Percentiles rank a stretch among this genome's conserved stretches.
These are phyloP conservation scores for Elephantulus edwardii DNA, from an alignment of 2,113 vertebrate genomes.

Conservation along the genomic window DNA sequence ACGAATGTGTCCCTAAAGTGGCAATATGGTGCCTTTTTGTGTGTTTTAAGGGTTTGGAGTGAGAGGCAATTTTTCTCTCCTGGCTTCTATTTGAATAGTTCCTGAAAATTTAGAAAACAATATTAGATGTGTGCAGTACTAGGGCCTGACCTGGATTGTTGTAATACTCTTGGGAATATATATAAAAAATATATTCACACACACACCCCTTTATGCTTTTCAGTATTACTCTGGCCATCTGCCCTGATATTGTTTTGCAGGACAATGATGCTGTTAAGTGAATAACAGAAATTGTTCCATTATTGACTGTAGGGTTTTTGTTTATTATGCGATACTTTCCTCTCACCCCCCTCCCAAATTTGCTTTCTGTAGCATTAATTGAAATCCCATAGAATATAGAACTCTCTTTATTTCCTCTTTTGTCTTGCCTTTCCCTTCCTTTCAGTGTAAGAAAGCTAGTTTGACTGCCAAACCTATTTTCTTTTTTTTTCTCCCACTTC, in stretches of 20 bases:
- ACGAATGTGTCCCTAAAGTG: constrained; percentile 89
- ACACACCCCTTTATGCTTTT: neutral
- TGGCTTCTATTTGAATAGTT: constrained; percentile 85
- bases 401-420: constrained; percentile 24
- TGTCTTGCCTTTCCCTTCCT: constrained; percentile 45
- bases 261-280: constrained; percentile 53
- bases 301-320: constrained; percentile 44
- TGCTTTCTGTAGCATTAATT: constrained; percentile 56
- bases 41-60: constrained; percentile 87
- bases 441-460: constrained; percentile 57
- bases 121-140: constrained; percentile 77
- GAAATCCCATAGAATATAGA: constrained; percentile 53
- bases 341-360: constrained; percentile 39
- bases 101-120: constrained; percentile 84
- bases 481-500: constrained; percentile 47
- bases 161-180: neutral
- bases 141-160: constrained; percentile 63
- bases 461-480: constrained; percentile 52
- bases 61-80: constrained; percentile 86
- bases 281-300: constrained; percentile 57
- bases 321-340: constrained; percentile 64
- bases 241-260: constrained; percentile 48
- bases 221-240: constrained; percentile 41
- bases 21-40: constrained; percentile 88
- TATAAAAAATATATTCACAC: neutral